Evolutionary conservation across 2,113 vertebrate species (phyloP), one percentile per base, ranked within the genome.

Genomic region (Thermophis baileyi): DNA sequence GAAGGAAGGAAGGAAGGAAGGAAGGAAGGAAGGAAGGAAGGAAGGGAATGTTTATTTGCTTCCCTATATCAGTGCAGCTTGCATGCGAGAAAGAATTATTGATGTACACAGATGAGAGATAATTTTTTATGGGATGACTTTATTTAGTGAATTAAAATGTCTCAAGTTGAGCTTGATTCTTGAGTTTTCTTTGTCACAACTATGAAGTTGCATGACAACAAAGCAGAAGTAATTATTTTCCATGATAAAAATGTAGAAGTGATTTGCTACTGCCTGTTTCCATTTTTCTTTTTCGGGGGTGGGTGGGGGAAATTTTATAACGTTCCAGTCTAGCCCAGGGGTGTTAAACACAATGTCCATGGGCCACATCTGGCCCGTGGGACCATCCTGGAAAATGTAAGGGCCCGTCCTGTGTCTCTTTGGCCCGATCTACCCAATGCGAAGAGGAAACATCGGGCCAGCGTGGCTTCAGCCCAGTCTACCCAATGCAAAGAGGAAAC

Each of bases 301-400:
- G 57, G 25, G 55, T 25, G 7, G 55, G 6, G 2, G 55, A 57
- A 57, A 25, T 57, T 57, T 57, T 60, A 60, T n/a, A 40, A 81
- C 20, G n/a, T 81, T 40, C 35, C 35, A 81, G 7, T 44, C 74
- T 22, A 81, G 69, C 18, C 51, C 51, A 53, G 51, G 49, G 51
- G 3, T 53, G 14, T 53, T 2, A 51, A 51, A 51, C 50, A 51
- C 14, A 51, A 51, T 0, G 2, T 0, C 12, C 12, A 0, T 0
- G 2, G 51, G 51, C 51, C 3, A 14, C 3, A 16, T 53, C 14
- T 53, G 51, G 51, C 51, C 51, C 51, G 2, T 3, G 3, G 51
- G 51, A 3, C 14, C 14, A 16, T 16, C 51, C 51, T 53, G 51
- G 51, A 53, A 53, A 53, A 53, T 18, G 3, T 53, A 53, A 53